Evolutionary conservation across 2,888 invertebrate genomes (phyloP), one percentile per base, ranked within the genome.

Genomic region (Asteroscopus sphinx): DNA sequence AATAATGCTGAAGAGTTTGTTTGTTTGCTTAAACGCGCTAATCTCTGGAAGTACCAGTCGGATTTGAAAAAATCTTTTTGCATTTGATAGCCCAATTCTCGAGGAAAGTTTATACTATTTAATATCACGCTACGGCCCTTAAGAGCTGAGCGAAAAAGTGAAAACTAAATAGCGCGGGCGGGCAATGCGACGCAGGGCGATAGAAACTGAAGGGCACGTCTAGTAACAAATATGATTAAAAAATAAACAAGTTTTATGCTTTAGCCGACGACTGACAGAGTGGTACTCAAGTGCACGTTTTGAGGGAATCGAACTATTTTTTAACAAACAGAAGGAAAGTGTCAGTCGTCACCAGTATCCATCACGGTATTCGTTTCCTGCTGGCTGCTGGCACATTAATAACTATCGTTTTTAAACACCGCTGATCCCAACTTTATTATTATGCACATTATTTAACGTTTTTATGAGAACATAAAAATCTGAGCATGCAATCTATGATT

Each of bases 281-380:
- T n/a, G 32, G 13, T 37, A 48, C 55, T 63, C 52, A 61, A 66
- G 58, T 46, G 46, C 48, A 51, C 36, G 47, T 48, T 69, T 35
- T 73, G 56, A 61, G 71, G 69, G 68, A 73, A 77, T 80, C 77
- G 68, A 76, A 78, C 79, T 80, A 82, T 87, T 91, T 90, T 92
- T 91, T 90, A 90, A 79, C 66, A 74, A 83, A 73, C 91, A 89
- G 87, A 86, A 90, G 93, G 93, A 92, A 93, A 89, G 84, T 86
- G 88, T 93, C 93, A 86, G 76, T 93, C 93, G 79, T 86, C 93
- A 82, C 80, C 76, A 82, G 88, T 86, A 92, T 91, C 87, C 89
- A 86, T 93, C 91, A 91, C 83, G 79, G 81, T 80, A 81, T 86
- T 82, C 87, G 85, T 88, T 93, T 93, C 90, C 92, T 89, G 88